Evolutionary conservation across 2,797 vertebrate species (phyloP).

Genomic region (Erpetoichthys calabaricus): DNA sequence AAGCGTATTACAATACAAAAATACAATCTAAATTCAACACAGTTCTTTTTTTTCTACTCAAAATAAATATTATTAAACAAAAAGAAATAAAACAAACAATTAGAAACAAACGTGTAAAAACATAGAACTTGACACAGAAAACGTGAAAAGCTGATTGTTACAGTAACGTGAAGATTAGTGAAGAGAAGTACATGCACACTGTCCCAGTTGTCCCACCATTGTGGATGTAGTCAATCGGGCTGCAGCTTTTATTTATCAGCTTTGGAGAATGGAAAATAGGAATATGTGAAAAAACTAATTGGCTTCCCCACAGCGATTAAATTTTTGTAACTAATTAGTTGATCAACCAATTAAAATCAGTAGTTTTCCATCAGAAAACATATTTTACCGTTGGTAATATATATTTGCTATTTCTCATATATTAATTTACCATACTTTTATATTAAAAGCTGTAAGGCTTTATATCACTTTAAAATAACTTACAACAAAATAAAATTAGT

Average conservation of each 20-base stretch:
- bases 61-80: conserved; percentile 93
- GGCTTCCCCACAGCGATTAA: neutral
- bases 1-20: conserved; percentile 94
- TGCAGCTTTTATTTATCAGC: too few species aligned
- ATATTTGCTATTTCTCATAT: conserved; percentile 22
- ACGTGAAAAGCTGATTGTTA: conserved; percentile 37
- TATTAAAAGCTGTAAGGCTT: conserved; percentile 53
- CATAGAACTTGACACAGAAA: conserved; percentile 52
- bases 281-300: neutral
- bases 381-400: conserved; percentile 16
- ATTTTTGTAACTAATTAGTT: neutral
- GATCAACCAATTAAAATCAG: conserved; percentile 4
- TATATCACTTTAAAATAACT: conserved; percentile 69
- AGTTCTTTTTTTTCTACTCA: conserved; percentile 64
- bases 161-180: conserved; percentile 44
- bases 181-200: conserved; percentile 10
- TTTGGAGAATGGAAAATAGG: neutral
- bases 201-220: too few species aligned
- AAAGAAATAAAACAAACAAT: conserved; percentile 70
- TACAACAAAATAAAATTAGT: conserved; percentile 67
- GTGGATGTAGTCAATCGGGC: too few species aligned
- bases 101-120: conserved; percentile 38
- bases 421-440: conserved; percentile 21
- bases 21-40: conserved; percentile 94
- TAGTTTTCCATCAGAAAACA: neutral